Evolutionary conservation across 1,140 invertebrate genomes (phyloP), one percentile per base, ranked within the genome.

Genomic region (Heliothis virescens): DNA sequence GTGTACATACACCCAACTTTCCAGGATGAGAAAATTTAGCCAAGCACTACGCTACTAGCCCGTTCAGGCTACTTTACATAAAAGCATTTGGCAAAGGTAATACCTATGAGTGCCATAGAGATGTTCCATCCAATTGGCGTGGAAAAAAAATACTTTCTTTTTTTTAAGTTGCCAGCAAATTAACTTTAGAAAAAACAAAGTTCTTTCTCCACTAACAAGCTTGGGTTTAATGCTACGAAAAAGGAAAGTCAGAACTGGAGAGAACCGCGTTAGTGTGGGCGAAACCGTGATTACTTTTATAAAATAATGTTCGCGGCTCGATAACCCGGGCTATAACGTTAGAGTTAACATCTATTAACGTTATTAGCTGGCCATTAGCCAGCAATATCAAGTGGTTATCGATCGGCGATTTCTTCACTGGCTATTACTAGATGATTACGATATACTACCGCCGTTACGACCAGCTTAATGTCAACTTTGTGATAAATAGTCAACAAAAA

Each of bases 311-410:
- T 77, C 60, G 26, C 50, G 50, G 47, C 77, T 79, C 41, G 53
- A 79, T 69, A 79, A 62, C 52, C 52, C 18, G 67, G n/a, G 76
- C 76, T 34, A 50, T 59, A 71, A 59, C 55, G 65, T 71, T 69
- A 79, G 53, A 53, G 75, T 81, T 69, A 76, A 60, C 71, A 67
- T 67, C 79, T 63, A 69, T 81, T 82, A 78, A 73, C 57, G 74
- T 77, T 81, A 77, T 77, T 81, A 81, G 80, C 57, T 63, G 67
- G 41, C 53, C 62, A 81, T 81, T 69, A 74, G 53, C 52, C 41
- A 52, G 59, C 59, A 74, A 74, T 73, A 73, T 78, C 76, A 73
- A 48, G 52, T 79, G 53, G 69, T 72, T 65, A 74, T 74, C 71
- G 50, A 57, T 69, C 72, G 63, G 62, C 34, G 79, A 65, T 80